Evolutionary conservation across 1,140 invertebrate genomes (phyloP).

Genomic region (Eupeodes corollae): DNA sequence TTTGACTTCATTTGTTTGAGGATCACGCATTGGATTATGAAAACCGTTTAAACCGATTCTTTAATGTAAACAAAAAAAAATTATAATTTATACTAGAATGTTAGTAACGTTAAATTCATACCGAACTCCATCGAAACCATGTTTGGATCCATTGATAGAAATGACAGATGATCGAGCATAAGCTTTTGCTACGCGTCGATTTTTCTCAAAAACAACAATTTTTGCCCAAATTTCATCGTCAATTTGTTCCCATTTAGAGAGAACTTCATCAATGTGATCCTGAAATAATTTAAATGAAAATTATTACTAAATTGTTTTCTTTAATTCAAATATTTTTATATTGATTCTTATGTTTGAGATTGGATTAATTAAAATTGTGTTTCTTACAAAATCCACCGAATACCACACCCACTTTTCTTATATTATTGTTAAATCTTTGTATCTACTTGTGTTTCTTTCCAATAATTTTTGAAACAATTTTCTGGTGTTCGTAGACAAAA

Average conservation of each 20-base stretch:
- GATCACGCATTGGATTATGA: slow-evolving; percentile 86
- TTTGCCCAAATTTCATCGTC: slow-evolving; percentile 97
- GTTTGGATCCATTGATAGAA: slow-evolving; percentile 86
- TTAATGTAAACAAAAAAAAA: slow-evolving; percentile 10
- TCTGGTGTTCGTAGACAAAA: no score
- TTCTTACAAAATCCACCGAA: no score
- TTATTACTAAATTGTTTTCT: neutral
- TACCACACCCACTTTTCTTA: no score
- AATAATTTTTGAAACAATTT: no score
- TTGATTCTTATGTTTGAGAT: no score
- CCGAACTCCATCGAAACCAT: slow-evolving; percentile 92
- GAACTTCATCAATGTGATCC: slow-evolving; percentile 93
- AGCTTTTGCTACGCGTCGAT: slow-evolving; percentile 85
- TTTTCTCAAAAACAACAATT: slow-evolving; percentile 88
- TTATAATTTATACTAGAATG: neutral
- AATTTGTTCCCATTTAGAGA: slow-evolving; percentile 92
- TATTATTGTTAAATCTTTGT: no score
- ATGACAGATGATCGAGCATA: slow-evolving; percentile 87
- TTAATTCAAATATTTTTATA: neutral
- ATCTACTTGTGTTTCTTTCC: no score
- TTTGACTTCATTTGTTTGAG: slow-evolving; percentile 82
- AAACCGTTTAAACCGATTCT: slow-evolving; percentile 87
- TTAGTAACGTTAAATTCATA: slow-evolving; percentile 38
- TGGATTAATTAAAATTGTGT: no score
- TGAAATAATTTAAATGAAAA: slow-evolving; percentile 40